These are phyloP conservation scores for Athalia rosae DNA, from an alignment of 2,888 invertebrate genomes.

Conservation along the genomic window DNA sequence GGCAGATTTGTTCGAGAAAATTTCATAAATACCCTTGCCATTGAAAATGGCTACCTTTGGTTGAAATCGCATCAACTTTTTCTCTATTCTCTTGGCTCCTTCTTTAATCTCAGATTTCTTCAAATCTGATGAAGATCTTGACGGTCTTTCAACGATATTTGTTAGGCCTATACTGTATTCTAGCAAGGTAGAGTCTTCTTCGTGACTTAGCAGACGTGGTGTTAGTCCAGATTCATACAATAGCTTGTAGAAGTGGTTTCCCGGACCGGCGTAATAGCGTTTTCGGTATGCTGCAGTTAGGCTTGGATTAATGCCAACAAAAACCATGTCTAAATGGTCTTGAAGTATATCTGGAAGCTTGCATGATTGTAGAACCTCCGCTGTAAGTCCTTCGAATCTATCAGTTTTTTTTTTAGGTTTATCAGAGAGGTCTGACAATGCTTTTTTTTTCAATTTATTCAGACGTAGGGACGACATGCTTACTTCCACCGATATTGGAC, in stretches of 20 bases:
- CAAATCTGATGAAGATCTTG: conserved; percentile 67
- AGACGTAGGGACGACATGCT: conserved; percentile 62
- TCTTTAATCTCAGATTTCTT: conserved; percentile 66
- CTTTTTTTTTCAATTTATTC: conserved; percentile 61
- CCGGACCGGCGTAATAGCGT: conserved; percentile 70
- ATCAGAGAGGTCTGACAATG: conserved; percentile 39
- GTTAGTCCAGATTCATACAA: conserved; percentile 64
- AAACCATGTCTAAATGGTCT: conserved; percentile 64
- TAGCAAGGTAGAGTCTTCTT: conserved; percentile 65
- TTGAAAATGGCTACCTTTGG: conserved; percentile 70
- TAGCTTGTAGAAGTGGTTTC: conserved; percentile 72
- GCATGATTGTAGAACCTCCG: conserved; percentile 63
- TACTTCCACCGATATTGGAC: too few species aligned
- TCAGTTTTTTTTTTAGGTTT: conserved; percentile 57
- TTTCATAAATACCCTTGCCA: conserved; percentile 70
- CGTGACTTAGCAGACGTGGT: conserved; percentile 61
- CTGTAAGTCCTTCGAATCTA: conserved; percentile 67
- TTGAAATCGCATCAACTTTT: conserved; percentile 63
- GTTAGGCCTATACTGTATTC: conserved; percentile 68
- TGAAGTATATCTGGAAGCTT: conserved; percentile 66
- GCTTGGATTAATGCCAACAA: conserved; percentile 71
- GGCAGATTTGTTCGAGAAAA: conserved; percentile 61
- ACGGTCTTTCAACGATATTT: conserved; percentile 68
- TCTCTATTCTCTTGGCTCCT: conserved; percentile 60
- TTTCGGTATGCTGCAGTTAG: conserved; percentile 69